Percentiles rank a stretch among this genome's conserved stretches.
These are phyloP conservation scores for Martes martes DNA, from an alignment of 2,113 vertebrate species.

Conservation along the genomic window DNA sequence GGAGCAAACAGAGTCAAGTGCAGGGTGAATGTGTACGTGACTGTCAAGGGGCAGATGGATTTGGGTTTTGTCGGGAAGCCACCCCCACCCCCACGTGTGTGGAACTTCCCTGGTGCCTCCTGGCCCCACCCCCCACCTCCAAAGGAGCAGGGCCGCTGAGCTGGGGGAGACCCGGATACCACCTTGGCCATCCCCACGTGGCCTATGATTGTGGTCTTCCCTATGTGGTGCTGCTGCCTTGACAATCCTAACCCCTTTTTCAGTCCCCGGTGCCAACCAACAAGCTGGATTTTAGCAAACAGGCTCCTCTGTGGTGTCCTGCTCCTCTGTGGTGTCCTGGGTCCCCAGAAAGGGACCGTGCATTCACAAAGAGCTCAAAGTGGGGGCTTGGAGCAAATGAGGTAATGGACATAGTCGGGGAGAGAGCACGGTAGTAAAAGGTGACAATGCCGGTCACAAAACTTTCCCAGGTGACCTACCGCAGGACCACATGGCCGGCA, in stretches of 20 bases:
- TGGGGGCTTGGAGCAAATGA: not conserved
- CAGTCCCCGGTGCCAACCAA: not conserved
- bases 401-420: not conserved
- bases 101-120: not conserved
- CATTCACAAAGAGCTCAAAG: not conserved
- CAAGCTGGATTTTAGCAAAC: not conserved
- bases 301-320: not conserved
- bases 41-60: not conserved
- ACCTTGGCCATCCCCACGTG: not conserved
- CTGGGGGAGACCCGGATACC: not conserved
- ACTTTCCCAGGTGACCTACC: not conserved
- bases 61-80: not conserved
- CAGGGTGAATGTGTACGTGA: not conserved
- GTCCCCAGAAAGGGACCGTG: not conserved
- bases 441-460: not conserved
- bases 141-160: not conserved
- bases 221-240: not conserved
- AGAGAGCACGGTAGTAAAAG: not conserved
- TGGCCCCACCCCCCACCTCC: not conserved
- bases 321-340: not conserved
- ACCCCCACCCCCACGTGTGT: accelerated
- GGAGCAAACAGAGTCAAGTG: not conserved
- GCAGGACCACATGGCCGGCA: not conserved
- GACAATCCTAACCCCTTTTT: not conserved
- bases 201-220: not conserved